phyloP scores from a whole-genome alignment of 2,888 invertebrate genomes.

The Eupithecia vulgata region DNA sequence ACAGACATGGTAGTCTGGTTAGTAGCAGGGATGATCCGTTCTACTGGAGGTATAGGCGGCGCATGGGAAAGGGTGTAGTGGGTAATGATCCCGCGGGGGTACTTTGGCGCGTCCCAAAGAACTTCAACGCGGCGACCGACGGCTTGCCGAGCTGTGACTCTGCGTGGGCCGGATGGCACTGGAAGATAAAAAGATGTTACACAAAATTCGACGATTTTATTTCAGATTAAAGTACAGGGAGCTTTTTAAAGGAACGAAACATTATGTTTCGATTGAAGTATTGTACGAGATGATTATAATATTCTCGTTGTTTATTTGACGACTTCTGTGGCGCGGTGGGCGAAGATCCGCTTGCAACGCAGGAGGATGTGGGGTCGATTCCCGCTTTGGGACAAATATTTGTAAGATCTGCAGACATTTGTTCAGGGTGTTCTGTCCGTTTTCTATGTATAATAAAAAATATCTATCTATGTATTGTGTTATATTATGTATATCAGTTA shows the following conservation, averaged over 20 bases:
- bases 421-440: no score
- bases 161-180: conserved; percentile 88
- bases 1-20: conserved; percentile 64
- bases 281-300: background rate
- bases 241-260: background rate
- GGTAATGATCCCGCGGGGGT: conserved; percentile 85
- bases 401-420: no score
- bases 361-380: no score
- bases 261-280: background rate
- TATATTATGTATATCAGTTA: no score
- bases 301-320: no score
- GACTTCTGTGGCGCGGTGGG: no score
- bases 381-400: no score
- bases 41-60: conserved; percentile 86
- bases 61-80: conserved; percentile 86
- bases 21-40: conserved; percentile 67
- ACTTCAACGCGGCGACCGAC: conserved; percentile 86
- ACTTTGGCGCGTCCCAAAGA: conserved; percentile 87
- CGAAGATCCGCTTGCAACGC: no score
- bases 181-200: background rate
- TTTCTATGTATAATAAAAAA: no score
- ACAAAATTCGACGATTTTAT: background rate
- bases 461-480: no score
- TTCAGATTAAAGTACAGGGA: background rate
- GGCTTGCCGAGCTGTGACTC: conserved; percentile 86